Percentiles rank a stretch among this genome's conserved stretches.
Conservation (phyloP, 2,797 vertebrate species). For the Sphenopsis melanotis region DNA sequence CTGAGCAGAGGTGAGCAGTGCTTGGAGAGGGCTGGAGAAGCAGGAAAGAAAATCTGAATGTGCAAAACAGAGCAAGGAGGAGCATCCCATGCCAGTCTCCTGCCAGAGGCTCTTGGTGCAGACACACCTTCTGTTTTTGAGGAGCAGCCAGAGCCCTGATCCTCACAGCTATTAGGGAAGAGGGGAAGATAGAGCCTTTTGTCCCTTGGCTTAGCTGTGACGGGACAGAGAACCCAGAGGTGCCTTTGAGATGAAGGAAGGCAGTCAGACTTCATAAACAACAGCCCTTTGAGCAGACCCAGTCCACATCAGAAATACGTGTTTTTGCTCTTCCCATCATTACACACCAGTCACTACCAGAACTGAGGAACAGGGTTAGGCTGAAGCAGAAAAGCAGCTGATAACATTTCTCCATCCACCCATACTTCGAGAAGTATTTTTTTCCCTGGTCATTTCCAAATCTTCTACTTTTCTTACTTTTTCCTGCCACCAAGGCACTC, state of each 20-base stretch:
- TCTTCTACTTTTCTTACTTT: neutral
- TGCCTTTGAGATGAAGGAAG: neutral
- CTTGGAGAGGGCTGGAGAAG: neutral
- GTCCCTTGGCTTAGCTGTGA: neutral
- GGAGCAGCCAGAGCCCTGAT: neutral
- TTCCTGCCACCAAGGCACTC: neutral
- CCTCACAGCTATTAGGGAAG: neutral
- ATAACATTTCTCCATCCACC: neutral
- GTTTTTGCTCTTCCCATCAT: neutral
- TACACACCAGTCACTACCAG: neutral
- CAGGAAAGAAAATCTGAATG: neutral
- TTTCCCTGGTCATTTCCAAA: neutral
- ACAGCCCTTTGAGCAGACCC: neutral
- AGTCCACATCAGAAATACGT: neutral
- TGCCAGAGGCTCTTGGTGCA: neutral
- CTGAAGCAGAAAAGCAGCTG: neutral
- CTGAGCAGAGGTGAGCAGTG: fast-evolving
- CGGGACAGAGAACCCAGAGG: neutral
- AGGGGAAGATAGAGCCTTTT: neutral
- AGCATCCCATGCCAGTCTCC: neutral
- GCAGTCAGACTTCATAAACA: neutral
- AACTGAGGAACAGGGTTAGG: neutral
- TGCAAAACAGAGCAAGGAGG: neutral
- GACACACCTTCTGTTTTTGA: neutral
- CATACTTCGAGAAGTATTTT: neutral